Conservation (phyloP, 2,113 vertebrate species). For the Plecotus auritus region DNA sequence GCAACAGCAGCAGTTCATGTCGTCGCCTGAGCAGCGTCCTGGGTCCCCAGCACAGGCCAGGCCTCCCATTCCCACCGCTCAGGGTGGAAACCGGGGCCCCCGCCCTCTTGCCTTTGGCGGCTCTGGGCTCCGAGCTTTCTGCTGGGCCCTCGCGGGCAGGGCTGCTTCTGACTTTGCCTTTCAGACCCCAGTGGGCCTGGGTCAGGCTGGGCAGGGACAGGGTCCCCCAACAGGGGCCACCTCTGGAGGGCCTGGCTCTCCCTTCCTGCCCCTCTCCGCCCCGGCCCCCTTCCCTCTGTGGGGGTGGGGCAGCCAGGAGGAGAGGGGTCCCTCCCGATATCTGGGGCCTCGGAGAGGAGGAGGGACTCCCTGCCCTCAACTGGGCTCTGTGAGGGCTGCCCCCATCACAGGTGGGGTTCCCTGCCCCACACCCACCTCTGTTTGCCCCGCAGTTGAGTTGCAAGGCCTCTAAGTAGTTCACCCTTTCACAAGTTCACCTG, state of each 20-base stretch:
- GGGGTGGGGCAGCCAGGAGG: neutral
- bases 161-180: neutral
- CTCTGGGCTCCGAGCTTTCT: neutral
- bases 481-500: neutral
- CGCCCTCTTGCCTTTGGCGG: neutral
- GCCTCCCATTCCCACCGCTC: rapidly evolving
- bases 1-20: neutral
- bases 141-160: neutral
- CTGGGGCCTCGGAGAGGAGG: neutral
- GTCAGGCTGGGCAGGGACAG: neutral
- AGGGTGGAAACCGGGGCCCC: neutral
- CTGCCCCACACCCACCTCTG: neutral
- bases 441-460: neutral
- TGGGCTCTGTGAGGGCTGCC: neutral
- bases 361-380: neutral
- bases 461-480: neutral
- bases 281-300: neutral
- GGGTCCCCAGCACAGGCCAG: neutral
- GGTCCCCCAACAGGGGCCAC: neutral
- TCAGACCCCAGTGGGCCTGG: neutral
- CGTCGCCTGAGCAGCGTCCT: neutral
- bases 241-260: neutral
- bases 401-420: neutral
- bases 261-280: neutral
- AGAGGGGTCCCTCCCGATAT: neutral